Base-by-base conservation (phyloP, 1,140 invertebrate species). In the Drosophila lini region DNA sequence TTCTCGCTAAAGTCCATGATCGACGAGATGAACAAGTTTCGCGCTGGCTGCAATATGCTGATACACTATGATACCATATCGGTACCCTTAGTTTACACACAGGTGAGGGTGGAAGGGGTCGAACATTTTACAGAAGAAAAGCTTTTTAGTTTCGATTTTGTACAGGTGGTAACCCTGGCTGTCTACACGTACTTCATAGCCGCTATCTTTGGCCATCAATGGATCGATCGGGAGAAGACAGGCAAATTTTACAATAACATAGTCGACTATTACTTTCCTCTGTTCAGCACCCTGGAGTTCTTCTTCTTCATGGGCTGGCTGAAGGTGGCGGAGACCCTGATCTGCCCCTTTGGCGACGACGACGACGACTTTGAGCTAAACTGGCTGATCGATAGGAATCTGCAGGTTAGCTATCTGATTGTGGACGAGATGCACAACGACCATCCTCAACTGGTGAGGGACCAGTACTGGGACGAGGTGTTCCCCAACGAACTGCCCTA, bases 351-450 rank as follows among this genome's bases (percentile, higher is more conserved):
- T 89, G 97, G 97, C 4, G 96, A 97, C 90, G 97, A 98, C 80
- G 97, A 98, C 74, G 97, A 98, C 79, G 93, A 94, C 75, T 94
- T 94, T 62, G 93, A 94, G 92, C 93, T 95, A 0, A 98, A 97
- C 81, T 98, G 97, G 97, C 94, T 98, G 78, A 95, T 98, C 45
- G 97, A 98, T 86, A 94, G 97, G 83, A 97, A 97, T 93, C 93
- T 97, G 36, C 96, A 97, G 93, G 96, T 97, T 8, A 96, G 96
- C 15, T 98, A 97, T 92, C 93, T 98, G 76, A 98, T 98, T 71
- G 97, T 98, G n/a, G 97, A 98, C 90, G 97, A 97, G 93, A 98
- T 98, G 97, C 97, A 98, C 91, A 96, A 97, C 90, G 96, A 97
- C 74, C 97, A 98, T 93, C 97, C 97, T 0, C 96, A 97, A 85